These are phyloP conservation scores for Baronia brevicornis DNA, from an alignment of 2,888 invertebrate genomes.

Conservation along the genomic window DNA sequence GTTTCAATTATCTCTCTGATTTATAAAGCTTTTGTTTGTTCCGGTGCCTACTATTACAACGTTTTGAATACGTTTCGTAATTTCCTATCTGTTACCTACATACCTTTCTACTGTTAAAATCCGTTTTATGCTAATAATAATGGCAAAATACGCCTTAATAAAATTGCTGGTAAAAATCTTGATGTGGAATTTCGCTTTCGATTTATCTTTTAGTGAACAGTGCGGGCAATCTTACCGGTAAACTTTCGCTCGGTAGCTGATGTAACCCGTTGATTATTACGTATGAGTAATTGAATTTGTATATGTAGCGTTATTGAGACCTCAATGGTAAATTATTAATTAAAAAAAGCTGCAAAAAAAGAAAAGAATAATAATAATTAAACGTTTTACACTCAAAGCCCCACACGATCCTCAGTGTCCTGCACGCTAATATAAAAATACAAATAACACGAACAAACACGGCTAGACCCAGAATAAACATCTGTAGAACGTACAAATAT, in stretches of 20 bases:
- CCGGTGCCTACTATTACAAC: background rate
- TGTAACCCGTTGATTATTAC: constrained; percentile 49
- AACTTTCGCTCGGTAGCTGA: constrained; percentile 61
- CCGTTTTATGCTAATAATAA: constrained; percentile 24
- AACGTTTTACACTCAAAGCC: too few species aligned
- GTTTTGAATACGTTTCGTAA: background rate
- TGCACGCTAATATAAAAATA: too few species aligned
- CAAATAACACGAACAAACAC: too few species aligned
- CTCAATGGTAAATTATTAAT: background rate
- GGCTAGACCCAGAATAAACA: too few species aligned
- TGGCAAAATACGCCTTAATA: constrained; percentile 42
- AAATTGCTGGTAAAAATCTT: constrained; percentile 48
- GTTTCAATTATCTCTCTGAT: too few species aligned
- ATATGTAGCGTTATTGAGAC: constrained; percentile 42
- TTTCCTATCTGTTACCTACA: too few species aligned
- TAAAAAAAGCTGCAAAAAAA: background rate
- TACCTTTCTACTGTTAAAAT: constrained; percentile 18
- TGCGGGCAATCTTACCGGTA: constrained; percentile 51
- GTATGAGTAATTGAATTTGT: constrained; percentile 32
- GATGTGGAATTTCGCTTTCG: constrained; percentile 63
- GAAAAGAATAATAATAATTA: background rate
- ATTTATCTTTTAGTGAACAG: constrained; percentile 61
- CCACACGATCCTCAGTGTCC: too few species aligned
- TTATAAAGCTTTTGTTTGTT: constrained; percentile 1
- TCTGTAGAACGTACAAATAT: too few species aligned